These are phyloP conservation scores for Elaphurus davidianus DNA, from an alignment of 2,113 vertebrate species.

Conservation along the genomic window DNA sequence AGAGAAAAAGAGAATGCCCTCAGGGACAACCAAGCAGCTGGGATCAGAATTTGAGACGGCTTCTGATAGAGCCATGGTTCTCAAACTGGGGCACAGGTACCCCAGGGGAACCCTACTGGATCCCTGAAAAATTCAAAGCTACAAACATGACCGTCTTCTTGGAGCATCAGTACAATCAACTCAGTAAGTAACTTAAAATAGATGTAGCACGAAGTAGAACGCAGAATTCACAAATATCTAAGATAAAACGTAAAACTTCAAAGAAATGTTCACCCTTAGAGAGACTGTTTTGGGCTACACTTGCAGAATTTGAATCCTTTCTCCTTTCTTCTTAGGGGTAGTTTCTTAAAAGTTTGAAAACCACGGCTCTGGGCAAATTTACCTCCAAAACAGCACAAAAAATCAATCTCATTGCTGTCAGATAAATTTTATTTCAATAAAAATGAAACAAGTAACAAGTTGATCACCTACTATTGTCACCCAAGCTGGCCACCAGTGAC, in stretches of 20 bases:
- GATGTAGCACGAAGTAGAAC: background rate
- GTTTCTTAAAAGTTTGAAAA: slow-evolving; percentile 51
- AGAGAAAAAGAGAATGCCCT: background rate
- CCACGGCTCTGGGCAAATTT: slow-evolving; percentile 16
- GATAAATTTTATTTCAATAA: slow-evolving; percentile 43
- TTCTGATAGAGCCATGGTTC: background rate
- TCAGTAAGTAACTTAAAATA: background rate
- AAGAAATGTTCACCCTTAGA: background rate
- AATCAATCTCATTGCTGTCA: slow-evolving; percentile 13
- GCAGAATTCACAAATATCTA: background rate
- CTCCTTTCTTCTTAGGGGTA: background rate
- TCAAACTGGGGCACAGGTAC: background rate
- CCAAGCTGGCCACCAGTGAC: background rate
- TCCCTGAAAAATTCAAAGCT: background rate
- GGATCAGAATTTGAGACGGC: background rate
- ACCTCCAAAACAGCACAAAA: slow-evolving; percentile 3
- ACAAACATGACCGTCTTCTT: background rate
- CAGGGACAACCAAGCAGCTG: background rate
- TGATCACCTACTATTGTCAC: background rate
- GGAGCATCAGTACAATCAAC: background rate
- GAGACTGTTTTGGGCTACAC: background rate
- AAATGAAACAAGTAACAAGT: background rate
- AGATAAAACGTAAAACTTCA: slow-evolving; percentile 35
- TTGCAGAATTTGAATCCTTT: background rate
- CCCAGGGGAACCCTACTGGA: background rate